A percentile compares a stretch with the other conserved stretches of the same genome.
Evolutionary conservation across 2,113 vertebrate species (phyloP).

Genomic region (Labeo rohita): DNA sequence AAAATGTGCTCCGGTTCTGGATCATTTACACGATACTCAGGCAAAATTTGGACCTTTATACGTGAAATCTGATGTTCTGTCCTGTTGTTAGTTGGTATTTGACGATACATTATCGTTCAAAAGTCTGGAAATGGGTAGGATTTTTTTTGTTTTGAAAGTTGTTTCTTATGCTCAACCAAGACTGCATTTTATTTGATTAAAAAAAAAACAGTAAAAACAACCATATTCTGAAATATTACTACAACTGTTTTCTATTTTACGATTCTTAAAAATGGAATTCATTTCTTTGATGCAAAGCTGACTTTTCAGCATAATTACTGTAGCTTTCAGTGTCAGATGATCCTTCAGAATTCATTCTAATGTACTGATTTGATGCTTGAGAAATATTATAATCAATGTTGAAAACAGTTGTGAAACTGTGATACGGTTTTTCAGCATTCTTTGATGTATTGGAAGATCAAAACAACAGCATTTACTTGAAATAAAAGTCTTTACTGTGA

Average conservation of each 20-base stretch:
- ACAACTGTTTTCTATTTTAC: neutral
- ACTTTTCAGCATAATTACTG: neutral
- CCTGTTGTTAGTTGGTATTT: neutral
- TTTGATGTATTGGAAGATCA: neutral
- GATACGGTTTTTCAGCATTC: neutral
- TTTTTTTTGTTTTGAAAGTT: neutral
- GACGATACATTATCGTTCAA: neutral
- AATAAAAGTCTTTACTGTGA: neutral
- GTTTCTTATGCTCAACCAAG: neutral
- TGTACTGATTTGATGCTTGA: neutral
- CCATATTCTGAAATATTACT: neutral
- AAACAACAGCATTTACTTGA: neutral
- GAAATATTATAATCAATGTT: neutral
- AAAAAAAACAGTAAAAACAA: neutral
- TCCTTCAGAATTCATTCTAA: neutral
- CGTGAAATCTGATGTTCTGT: neutral
- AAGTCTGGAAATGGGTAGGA: neutral
- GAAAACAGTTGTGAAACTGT: neutral
- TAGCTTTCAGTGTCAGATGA: neutral
- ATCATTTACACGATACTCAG: constrained; percentile 20
- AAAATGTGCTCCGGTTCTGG: constrained; percentile 23
- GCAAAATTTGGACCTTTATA: neutral
- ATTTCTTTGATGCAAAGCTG: neutral
- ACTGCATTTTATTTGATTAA: neutral
- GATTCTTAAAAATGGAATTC: no score